These are phyloP conservation scores for Picus viridis DNA, from an alignment of 2,797 vertebrate species.

Conservation along the genomic window DNA sequence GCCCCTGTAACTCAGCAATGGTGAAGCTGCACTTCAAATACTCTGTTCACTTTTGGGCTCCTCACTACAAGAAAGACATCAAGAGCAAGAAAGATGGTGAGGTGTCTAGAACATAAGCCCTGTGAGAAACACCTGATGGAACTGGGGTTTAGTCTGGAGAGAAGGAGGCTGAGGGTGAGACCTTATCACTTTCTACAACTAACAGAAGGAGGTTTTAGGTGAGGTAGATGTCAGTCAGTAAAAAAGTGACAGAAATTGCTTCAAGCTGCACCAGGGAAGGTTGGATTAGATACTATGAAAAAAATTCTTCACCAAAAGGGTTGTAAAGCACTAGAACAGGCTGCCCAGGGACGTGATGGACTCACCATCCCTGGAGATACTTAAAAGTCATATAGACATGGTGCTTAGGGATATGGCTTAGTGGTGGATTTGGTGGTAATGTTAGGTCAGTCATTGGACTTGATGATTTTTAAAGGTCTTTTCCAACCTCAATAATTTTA, in stretches of 20 bases:
- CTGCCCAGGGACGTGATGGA: not conserved
- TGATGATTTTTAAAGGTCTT: rapidly evolving
- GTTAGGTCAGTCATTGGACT: not conserved
- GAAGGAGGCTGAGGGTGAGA: not conserved
- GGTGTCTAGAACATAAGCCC: not conserved
- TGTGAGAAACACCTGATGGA: rapidly evolving
- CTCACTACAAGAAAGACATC: not conserved
- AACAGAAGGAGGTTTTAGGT: not conserved
- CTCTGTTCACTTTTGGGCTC: not conserved
- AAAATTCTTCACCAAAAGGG: rapidly evolving
- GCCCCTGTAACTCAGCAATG: rapidly evolving
- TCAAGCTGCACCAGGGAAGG: too few relatives aligned
- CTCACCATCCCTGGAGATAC: not conserved
- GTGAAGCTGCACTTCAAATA: rapidly evolving
- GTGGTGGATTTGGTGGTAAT: not conserved
- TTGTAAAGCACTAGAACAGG: not conserved
- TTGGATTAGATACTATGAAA: not conserved
- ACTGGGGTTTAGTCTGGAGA: not conserved
- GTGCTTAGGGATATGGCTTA: not conserved
- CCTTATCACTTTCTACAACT: rapidly evolving
- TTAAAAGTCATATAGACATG: not conserved
- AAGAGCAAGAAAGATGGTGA: rapidly evolving
- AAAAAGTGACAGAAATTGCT: too few relatives aligned
- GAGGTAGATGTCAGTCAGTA: rapidly evolving
- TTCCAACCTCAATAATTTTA: not conserved